phyloP scores from a whole-genome alignment of 1,140 invertebrate species.

The Conus betulinus region DNA sequence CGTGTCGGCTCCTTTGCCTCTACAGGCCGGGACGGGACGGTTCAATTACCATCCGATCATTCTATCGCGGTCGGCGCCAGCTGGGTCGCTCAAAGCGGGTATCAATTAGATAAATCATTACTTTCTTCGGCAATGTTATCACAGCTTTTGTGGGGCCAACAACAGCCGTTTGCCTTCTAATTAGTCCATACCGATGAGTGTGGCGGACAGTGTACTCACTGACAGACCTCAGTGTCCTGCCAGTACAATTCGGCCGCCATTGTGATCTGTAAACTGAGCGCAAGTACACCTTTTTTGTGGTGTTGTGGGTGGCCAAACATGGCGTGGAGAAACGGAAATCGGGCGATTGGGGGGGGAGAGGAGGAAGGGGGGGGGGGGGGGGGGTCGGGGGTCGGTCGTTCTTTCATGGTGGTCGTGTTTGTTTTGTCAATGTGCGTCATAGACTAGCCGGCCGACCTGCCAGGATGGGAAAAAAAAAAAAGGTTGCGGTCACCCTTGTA shows the following conservation, averaged over 20 bases:
- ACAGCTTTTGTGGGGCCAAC: not conserved
- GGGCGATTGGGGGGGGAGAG: not conserved
- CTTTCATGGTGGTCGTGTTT: not conserved
- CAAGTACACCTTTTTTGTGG: not conserved
- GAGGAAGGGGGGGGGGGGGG: too few species aligned
- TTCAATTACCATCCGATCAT: not conserved
- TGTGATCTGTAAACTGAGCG: not conserved
- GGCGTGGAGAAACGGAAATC: not conserved
- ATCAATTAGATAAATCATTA: slow-evolving; percentile 5
- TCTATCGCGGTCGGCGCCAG: not conserved
- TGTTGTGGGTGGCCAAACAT: not conserved
- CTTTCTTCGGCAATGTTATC: not conserved
- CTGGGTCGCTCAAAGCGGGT: not conserved
- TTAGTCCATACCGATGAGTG: not conserved
- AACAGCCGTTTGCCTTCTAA: not conserved
- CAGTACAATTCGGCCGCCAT: not conserved
- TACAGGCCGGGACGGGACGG: not conserved
- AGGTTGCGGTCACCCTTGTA: not conserved
- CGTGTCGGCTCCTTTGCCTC: not conserved
- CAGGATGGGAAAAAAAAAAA: not conserved
- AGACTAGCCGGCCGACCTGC: not conserved
- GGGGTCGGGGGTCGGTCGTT: not conserved
- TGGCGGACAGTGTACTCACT: not conserved
- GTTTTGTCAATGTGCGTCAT: not conserved
- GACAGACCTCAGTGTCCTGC: not conserved